phyloP scores from a whole-genome alignment of 2,888 invertebrate genomes.

The Perizoma affinitatum region DNA sequence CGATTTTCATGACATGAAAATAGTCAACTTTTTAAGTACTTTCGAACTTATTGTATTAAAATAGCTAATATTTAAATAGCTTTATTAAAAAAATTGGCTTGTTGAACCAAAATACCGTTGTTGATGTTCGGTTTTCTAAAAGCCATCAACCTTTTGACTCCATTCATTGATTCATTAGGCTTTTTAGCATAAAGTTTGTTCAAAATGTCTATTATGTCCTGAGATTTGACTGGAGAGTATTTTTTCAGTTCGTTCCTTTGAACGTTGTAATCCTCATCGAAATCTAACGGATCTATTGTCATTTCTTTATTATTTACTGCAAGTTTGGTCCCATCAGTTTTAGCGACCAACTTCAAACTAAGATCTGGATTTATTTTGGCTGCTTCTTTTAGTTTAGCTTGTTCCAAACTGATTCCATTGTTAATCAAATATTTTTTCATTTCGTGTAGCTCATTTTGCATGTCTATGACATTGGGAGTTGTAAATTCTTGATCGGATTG shows the following conservation, averaged over 20 bases:
- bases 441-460: conserved; percentile 41
- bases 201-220: conserved; percentile 13
- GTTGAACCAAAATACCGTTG: not conserved
- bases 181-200: conserved; percentile 7
- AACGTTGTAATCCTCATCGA: conserved; percentile 2
- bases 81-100: too few species aligned
- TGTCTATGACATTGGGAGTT: conserved; percentile 34
- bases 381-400: too few species aligned
- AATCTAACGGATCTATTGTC: not conserved
- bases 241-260: conserved; percentile 1
- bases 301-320: not conserved
- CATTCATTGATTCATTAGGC: not conserved
- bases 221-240: conserved; percentile 7
- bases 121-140: not conserved
- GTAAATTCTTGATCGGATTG: conserved; percentile 27
- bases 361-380: too few species aligned
- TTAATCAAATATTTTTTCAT: conserved; percentile 20
- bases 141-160: not conserved
- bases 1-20: too few species aligned
- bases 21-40: too few species aligned
- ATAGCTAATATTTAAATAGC: too few species aligned
- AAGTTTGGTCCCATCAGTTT: conserved; percentile 1
- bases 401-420: not conserved
- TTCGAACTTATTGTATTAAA: too few species aligned
- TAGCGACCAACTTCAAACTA: not conserved